Percentiles rank a stretch among this genome's conserved stretches.
phyloP scores from a whole-genome alignment of 2,888 invertebrate species.

The Chymomyza amoena region DNA sequence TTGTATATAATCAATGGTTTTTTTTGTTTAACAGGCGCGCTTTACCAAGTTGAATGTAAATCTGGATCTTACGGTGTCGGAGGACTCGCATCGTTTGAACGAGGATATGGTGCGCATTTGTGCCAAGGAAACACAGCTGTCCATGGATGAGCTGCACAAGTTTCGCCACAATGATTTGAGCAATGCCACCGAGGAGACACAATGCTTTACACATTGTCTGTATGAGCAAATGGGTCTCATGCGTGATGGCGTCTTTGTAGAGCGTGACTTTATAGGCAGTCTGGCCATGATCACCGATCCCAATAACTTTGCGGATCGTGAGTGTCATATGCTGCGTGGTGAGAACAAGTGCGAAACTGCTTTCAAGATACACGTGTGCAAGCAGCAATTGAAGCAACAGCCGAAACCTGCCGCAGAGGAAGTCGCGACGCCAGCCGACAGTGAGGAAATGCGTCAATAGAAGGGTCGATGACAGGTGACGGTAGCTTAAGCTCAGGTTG shows the following conservation, averaged over 20 bases:
- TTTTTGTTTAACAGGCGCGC: constrained; percentile 38
- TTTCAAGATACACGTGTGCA: constrained; percentile 51
- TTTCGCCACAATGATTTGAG: constrained; percentile 43
- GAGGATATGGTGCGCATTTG: constrained; percentile 55
- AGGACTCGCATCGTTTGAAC: constrained; percentile 41
- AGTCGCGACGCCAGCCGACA: background rate
- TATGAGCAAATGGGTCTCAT: constrained; percentile 61
- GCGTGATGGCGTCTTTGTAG: constrained; percentile 58
- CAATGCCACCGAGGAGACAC: constrained; percentile 44
- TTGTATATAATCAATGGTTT: background rate
- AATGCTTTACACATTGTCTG: constrained; percentile 62
- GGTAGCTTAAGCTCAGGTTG: background rate
- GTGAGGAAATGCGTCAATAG: background rate
- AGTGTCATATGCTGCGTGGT: constrained; percentile 42
- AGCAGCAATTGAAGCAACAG: constrained; percentile 14
- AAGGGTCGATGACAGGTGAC: background rate
- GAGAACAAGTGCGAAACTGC: constrained; percentile 60
- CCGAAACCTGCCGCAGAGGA: background rate
- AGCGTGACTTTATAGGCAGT: constrained; percentile 46
- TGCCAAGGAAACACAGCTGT: constrained; percentile 54
- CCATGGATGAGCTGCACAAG: constrained; percentile 49
- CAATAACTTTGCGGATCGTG: constrained; percentile 25
- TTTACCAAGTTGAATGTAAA: constrained; percentile 54
- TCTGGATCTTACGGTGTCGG: constrained; percentile 51
- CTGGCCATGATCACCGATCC: constrained; percentile 45